Percentiles rank a stretch among this genome's conserved stretches.
Conservation (phyloP, 2,113 vertebrate species). For the Spea multiplicata region DNA sequence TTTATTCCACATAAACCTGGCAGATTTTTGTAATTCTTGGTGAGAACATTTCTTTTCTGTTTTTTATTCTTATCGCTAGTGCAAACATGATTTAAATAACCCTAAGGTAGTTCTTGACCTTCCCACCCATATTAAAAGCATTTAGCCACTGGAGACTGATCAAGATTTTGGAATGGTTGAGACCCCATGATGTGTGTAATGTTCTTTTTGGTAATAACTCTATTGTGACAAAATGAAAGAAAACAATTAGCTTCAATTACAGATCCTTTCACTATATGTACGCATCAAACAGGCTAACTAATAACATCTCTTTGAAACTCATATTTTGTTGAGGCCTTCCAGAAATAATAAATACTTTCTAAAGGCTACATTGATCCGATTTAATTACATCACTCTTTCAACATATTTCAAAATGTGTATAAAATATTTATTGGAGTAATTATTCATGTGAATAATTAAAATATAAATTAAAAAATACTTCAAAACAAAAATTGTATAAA, state of each 20-base stretch:
- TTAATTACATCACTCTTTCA: constrained; percentile 8
- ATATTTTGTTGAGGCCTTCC: constrained; percentile 12
- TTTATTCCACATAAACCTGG: not conserved
- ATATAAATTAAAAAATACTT: too few relatives aligned
- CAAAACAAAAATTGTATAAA: too few relatives aligned
- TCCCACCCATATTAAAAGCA: constrained; percentile 35
- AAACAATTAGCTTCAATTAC: constrained; percentile 29
- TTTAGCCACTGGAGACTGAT: constrained; percentile 3
- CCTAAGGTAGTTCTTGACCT: constrained; percentile 20
- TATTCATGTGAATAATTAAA: too few relatives aligned
- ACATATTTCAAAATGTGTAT: not conserved
- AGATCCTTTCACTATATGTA: constrained; percentile 1
- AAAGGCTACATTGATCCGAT: not conserved
- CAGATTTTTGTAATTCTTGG: not conserved
- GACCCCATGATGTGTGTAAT: constrained; percentile 32
- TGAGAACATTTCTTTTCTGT: constrained; percentile 8
- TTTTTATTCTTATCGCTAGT: constrained; percentile 25
- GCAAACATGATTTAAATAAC: constrained; percentile 32
- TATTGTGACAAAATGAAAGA: constrained; percentile 37
- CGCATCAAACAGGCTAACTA: constrained; percentile 3
- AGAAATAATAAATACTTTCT: constrained; percentile 13
- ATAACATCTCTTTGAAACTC: constrained; percentile 28
- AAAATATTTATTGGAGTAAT: not conserved
- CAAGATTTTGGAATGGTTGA: constrained; percentile 28
- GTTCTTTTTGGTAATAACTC: constrained; percentile 31